Evolutionary conservation across 2,113 vertebrate genomes (phyloP), one percentile per base, ranked within the genome.

Genomic region (Nyctibius bracteatus): DNA sequence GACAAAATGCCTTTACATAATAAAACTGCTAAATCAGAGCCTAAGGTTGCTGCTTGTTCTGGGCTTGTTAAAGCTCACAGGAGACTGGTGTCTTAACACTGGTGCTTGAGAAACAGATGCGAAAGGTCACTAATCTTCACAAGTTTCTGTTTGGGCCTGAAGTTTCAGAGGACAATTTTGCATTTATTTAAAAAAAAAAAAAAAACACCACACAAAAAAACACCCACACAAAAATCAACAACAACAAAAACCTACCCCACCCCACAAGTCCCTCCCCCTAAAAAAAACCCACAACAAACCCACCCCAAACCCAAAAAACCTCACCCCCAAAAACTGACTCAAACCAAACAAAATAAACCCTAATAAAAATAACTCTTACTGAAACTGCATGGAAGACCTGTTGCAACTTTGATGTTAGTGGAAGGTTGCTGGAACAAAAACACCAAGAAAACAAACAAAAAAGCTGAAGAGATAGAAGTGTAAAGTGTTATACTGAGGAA

Each of bases 41-140:
- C 91, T 90, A 74, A 46, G 86, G 79, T 44, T 88, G 31, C 51
- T 95, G 52, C 27, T 95, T 22, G 78, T 58, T 78, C 78, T 63
- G 79, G 77, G 14, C 44, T 96, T 88, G 89, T 83, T 84, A 95
- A 81, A 92, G 52, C 91, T 96, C 79, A 55, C 54, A 88, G 78
- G 63, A 87, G 49, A 66, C 30, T 88, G 49, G 20, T 66, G 41
- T 71, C 77, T 85, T 70, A 79, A 39, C 73, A 82, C 51, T 90
- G 81, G 41, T 87, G 22, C 31, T 79, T 77, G 51, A 89, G 80
- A 90, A 90, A 94, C 55, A 78, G 58, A 82, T 73, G 35, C 30
- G 74, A 93, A 95, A 96, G 91, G 77, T 92, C 96, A 96, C 58
- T 73, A 92, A 79, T 90, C 83, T 96, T 92, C 28, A 9, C 43